phyloP scores from a whole-genome alignment of 2,888 invertebrate species.

The Protodeltote pygarga region DNA sequence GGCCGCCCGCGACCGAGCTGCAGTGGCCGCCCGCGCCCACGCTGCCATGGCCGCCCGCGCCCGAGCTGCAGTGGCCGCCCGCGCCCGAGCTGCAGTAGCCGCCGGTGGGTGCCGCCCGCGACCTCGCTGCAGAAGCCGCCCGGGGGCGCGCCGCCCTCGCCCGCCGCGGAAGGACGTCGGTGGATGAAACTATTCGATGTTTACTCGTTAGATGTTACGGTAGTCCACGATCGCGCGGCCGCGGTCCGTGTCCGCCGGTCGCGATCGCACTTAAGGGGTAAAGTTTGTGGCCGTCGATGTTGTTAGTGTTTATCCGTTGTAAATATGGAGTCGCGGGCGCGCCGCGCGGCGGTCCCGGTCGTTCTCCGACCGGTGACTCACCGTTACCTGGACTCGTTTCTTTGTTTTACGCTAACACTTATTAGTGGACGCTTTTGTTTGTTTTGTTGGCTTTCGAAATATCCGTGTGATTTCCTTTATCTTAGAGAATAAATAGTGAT shows the following conservation, averaged over 20 bases:
- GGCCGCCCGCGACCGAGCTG: conserved; percentile 56
- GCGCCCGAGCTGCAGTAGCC: conserved; percentile 27
- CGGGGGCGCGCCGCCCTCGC: conserved; percentile 35
- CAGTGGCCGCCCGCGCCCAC: conserved; percentile 70
- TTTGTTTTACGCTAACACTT: conserved; percentile 78
- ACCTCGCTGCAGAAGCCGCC: conserved; percentile 27
- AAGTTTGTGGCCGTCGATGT: conserved; percentile 53
- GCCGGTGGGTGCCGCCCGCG: conserved; percentile 31
- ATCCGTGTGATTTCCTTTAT: conserved; percentile 83
- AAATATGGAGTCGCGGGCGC: conserved; percentile 60
- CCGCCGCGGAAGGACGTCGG: conserved; percentile 52
- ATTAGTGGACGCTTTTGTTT: conserved; percentile 81
- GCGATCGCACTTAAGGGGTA: conserved; percentile 47
- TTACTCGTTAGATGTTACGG: conserved; percentile 66
- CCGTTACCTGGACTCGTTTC: conserved; percentile 62
- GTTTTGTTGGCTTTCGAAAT: conserved; percentile 84
- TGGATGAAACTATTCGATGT: conserved; percentile 66
- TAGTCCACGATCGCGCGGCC: conserved; percentile 60
- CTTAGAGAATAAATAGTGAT: conserved; percentile 76
- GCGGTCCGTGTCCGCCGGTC: conserved; percentile 41
- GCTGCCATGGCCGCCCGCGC: no score
- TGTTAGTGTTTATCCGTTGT: conserved; percentile 59
- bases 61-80: conserved; percentile 44
- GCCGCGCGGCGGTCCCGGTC: conserved; percentile 45
- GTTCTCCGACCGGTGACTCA: conserved; percentile 52